Percentiles rank a stretch among this genome's conserved stretches.
Conservation (phyloP, 2,113 vertebrate genomes). For the Nicator chloris region DNA sequence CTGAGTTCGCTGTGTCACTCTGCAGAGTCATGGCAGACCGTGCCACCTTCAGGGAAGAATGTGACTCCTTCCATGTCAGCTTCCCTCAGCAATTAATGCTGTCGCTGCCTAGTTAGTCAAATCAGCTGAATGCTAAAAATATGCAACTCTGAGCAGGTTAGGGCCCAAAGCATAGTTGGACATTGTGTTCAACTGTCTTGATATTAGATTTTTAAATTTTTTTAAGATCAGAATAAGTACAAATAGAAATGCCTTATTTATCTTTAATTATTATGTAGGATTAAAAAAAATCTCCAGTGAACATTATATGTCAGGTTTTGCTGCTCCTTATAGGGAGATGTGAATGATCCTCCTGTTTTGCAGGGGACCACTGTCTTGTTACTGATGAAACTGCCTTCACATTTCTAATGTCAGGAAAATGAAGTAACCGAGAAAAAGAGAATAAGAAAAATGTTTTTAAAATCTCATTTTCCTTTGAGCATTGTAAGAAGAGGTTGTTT, state of each 20-base stretch:
- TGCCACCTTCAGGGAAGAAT: background rate
- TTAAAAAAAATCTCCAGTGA: background rate
- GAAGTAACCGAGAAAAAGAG: background rate
- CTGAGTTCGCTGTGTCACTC: background rate
- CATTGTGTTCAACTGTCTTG: background rate
- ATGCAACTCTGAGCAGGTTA: background rate
- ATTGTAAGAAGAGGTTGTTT: background rate
- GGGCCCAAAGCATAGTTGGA: background rate
- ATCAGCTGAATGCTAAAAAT: slow-evolving; percentile 5
- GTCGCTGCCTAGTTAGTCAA: background rate
- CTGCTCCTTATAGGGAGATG: background rate
- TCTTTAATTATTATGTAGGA: background rate
- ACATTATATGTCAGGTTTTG: background rate
- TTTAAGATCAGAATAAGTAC: background rate
- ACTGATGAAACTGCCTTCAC: background rate
- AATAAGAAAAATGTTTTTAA: background rate
- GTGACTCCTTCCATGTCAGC: background rate
- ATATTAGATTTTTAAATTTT: background rate
- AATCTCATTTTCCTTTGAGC: background rate
- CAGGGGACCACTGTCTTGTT: background rate
- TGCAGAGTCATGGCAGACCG: slow-evolving; percentile 37
- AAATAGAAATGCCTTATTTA: background rate
- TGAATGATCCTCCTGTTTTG: background rate
- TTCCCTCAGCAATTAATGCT: background rate
- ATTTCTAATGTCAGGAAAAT: background rate